Base-by-base conservation (phyloP, 2,797 vertebrate species). In the Decapterus maruadsi region DNA sequence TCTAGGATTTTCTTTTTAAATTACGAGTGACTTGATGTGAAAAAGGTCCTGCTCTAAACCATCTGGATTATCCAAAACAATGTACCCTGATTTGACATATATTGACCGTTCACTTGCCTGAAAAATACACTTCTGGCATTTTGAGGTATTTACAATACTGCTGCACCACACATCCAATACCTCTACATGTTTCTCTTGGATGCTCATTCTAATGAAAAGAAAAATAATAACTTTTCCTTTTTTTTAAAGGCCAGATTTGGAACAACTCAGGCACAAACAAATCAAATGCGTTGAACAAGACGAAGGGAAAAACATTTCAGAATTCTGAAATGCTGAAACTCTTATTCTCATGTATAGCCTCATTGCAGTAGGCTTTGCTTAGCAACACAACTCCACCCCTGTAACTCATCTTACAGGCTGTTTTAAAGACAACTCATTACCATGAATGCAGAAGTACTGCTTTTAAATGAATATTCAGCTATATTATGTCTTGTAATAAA, bases 61-160 rank as follows among this genome's bases (percentile, higher is more conserved):
- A 80, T 83, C 43, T 77, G 72, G 75, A 85, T 83, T 38, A 81
- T 80, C 76, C 77, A 80, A 80, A 83, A 87, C 77, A 69, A 85
- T 68, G 82, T 86, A 91, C 86, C 89, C 86, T 90, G 90, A 87
- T 89, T 78, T 68, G 54, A 82, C 79, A 60, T 68, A 81, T 90
- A 80, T 42, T 68, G 74, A 86, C 82, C 48, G 51, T 85, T 85
- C 40, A 56, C 62, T 72, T 86, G 69, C 80, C 73, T 58, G 38
- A 79, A 89, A 87, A 87, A 84, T 53, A 90, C 82, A 90, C 73
- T 84, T 89, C 80, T 78, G 85, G 83, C 72, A 86, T 75, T 66
- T 66, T 87, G 87, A 92, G 91, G 90, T 93, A 92, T 89, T 91
- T 88, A 86, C 72, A 92, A 87, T 84, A 88, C 85, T 91, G 84